A percentile compares a stretch with the other conserved stretches of the same genome.
Evolutionary conservation across 2,797 vertebrate species (phyloP).

Genomic region (Etheostoma nigrum): DNA sequence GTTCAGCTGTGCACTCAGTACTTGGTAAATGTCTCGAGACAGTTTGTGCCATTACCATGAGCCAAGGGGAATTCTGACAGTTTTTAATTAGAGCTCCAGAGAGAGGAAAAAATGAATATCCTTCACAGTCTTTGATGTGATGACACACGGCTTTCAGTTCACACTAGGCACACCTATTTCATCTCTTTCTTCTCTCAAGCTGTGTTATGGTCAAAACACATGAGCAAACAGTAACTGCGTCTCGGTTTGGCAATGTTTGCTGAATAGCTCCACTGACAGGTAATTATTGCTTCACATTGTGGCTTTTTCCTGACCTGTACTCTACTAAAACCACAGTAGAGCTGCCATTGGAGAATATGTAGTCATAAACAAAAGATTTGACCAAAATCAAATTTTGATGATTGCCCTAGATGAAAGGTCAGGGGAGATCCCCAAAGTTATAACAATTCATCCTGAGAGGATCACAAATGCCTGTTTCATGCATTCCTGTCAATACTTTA

Average conservation of each 20-base stretch:
- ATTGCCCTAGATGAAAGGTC: neutral
- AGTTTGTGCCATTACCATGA: conserved; percentile 60
- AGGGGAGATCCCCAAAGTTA: neutral
- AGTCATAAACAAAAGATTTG: neutral
- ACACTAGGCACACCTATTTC: conserved; percentile 50
- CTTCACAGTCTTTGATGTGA: conserved; percentile 69
- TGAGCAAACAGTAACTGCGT: conserved; percentile 54
- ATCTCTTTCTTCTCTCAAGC: conserved; percentile 65
- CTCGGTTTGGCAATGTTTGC: conserved; percentile 48
- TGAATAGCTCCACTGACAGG: conserved; percentile 31
- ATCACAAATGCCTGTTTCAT: neutral
- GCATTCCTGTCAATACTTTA: too few species aligned
- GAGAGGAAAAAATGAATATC: conserved; percentile 60
- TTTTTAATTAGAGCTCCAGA: conserved; percentile 75
- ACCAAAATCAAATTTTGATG: neutral
- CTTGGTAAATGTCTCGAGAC: conserved; percentile 40
- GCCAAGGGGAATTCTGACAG: conserved; percentile 69
- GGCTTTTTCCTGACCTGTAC: conserved; percentile 27
- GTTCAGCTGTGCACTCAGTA: conserved; percentile 42
- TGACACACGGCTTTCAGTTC: conserved; percentile 60
- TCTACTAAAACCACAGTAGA: conserved; percentile 1
- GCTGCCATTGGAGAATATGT: conserved; percentile 8
- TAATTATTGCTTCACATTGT: conserved; percentile 35
- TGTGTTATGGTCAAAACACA: conserved; percentile 79
- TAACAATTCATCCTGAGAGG: neutral